A percentile compares a stretch with the other conserved stretches of the same genome.
Conservation (phyloP, 2,797 vertebrate species). For the Poeciliopsis infans region DNA sequence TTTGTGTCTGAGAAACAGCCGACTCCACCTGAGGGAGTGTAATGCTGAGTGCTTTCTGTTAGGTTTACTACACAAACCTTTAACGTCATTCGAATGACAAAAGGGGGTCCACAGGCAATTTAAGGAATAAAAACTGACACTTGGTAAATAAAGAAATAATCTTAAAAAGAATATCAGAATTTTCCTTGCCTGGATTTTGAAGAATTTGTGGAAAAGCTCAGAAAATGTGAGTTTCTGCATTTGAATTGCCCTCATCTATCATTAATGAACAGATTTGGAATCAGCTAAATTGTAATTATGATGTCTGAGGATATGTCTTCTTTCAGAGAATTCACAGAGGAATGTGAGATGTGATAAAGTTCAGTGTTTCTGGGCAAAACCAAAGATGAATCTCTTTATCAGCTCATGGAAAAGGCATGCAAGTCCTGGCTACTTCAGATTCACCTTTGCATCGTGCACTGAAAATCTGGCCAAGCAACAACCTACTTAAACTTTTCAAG, state of each 20-base stretch:
- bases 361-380: slow-evolving; percentile 12
- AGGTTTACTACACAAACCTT: slow-evolving; percentile 44
- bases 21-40: slow-evolving; percentile 57
- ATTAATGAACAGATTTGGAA: slow-evolving; percentile 15
- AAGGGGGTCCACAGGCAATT: slow-evolving; percentile 51
- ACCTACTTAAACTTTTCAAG: slow-evolving; percentile 18
- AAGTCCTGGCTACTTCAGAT: slow-evolving; percentile 33
- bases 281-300: neutral
- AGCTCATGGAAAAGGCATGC: slow-evolving; percentile 50
- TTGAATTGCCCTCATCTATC: neutral
- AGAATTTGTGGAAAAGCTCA: slow-evolving; percentile 15
- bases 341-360: slow-evolving; percentile 7
- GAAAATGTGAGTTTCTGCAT: slow-evolving; percentile 23
- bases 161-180: slow-evolving; percentile 23
- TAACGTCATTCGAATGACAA: slow-evolving; percentile 57
- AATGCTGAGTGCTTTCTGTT: slow-evolving; percentile 59
- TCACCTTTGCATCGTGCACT: slow-evolving; percentile 19
- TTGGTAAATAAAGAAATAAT: slow-evolving; percentile 34
- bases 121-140: slow-evolving; percentile 37
- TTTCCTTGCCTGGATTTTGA: slow-evolving; percentile 24
- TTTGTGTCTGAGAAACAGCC: slow-evolving; percentile 53
- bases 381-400: slow-evolving; percentile 23
- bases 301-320: neutral
- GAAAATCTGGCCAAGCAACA: slow-evolving; percentile 27
- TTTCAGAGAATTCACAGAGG: neutral